A percentile compares a stretch with the other conserved stretches of the same genome.
Conservation (phyloP, 2,797 vertebrate genomes). For the Eospalax fontanierii region DNA sequence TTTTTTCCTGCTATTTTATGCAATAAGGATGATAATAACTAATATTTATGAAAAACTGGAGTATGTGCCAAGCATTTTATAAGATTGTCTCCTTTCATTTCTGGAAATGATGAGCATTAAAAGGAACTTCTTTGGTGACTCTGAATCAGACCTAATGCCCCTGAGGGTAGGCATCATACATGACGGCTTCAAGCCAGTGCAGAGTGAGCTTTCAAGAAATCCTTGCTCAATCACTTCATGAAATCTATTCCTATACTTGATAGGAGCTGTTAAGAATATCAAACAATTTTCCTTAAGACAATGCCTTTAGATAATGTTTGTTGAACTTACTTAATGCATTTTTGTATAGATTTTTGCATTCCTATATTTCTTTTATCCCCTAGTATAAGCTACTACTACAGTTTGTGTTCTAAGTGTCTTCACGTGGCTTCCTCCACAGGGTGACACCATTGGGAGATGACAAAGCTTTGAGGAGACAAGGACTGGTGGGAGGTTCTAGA, state of each 20-base stretch:
- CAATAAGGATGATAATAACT: conserved; percentile 5
- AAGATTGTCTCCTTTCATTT: conserved; percentile 56
- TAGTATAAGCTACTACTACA: neutral
- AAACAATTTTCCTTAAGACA: neutral
- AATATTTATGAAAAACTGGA: neutral
- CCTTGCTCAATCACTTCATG: neutral
- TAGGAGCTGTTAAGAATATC: conserved; percentile 13
- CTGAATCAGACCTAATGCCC: neutral
- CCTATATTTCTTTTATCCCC: neutral
- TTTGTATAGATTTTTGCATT: neutral
- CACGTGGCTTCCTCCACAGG: neutral
- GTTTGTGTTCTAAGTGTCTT: neutral
- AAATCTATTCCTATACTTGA: neutral
- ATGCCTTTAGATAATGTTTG: neutral
- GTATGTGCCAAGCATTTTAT: neutral
- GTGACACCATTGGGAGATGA: neutral
- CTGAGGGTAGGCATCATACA: neutral
- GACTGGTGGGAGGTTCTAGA: neutral
- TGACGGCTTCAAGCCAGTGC: neutral
- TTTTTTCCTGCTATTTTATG: conserved; percentile 34
- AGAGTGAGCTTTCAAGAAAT: neutral
- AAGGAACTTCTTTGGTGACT: conserved; percentile 27
- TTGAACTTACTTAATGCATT: neutral
- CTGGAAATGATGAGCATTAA: neutral
- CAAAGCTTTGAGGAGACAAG: neutral